These are phyloP conservation scores for Pteruthius melanotis DNA, from an alignment of 2,113 vertebrate genomes.

Conservation along the genomic window DNA sequence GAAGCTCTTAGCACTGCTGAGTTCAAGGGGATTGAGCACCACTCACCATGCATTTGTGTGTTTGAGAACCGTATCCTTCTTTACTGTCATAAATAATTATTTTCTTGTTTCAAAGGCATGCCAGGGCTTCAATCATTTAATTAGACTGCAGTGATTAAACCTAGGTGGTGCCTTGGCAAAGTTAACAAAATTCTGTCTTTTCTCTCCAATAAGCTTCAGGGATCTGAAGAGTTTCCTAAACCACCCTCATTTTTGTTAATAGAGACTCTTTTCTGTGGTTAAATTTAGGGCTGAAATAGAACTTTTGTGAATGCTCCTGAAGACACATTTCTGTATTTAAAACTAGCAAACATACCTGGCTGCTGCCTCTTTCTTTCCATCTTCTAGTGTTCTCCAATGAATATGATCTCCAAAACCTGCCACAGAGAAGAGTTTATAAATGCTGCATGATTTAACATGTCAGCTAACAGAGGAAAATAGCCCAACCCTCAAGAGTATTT, in stretches of 20 bases:
- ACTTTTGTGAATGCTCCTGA: background rate
- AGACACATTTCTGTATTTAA: background rate
- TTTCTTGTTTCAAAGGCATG: background rate
- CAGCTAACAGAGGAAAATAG: background rate
- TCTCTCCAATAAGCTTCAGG: background rate
- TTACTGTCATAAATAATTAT: background rate
- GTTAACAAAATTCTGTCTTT: background rate
- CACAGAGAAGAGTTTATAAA: slow-evolving; percentile 47
- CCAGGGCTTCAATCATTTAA: background rate
- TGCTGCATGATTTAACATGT: background rate
- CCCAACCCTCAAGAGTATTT: background rate
- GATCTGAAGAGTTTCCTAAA: background rate
- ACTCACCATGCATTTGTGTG: background rate
- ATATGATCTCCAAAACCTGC: slow-evolving; percentile 96
- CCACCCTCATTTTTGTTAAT: background rate
- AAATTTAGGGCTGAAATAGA: background rate
- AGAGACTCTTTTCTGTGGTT: background rate
- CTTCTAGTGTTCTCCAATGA: slow-evolving; percentile 93
- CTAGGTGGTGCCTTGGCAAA: background rate
- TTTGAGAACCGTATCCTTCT: background rate
- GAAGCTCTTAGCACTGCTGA: background rate
- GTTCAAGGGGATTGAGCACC: background rate
- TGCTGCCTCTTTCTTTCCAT: slow-evolving; percentile 93
- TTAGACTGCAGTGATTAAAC: background rate
- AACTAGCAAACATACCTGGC: slow-evolving; percentile 81